Base-by-base conservation (phyloP, 2,113 vertebrate species). In the Mesoclemmys tuberculata region DNA sequence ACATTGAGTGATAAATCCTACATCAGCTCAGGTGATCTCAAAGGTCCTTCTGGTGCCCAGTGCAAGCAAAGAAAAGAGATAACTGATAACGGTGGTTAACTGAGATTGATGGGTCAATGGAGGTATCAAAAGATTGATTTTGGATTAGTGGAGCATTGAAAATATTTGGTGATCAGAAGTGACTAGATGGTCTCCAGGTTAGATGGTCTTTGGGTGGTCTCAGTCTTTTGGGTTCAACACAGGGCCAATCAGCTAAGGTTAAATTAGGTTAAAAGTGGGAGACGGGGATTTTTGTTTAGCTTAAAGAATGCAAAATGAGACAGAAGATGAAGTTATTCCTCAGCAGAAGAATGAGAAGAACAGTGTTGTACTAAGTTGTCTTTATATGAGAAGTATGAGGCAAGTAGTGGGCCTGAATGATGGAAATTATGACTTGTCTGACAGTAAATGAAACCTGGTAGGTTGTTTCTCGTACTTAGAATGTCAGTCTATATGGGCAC, bases 21-120 rank as follows among this genome's bases (percentile, higher is more conserved):
- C 22, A 2, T 92, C 5, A 35, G 10, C 54, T 61, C 81, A 84
- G 81, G 64, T 52, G 48, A 91, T 80, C 38, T 86, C 83, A 0
- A 2, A 91, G 83, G 89, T 88, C 38, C 58, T 90, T 93, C 82
- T 81, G 87, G 79, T 85, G 54, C 41, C 90, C 64, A 5, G 48
- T 90, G 87, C 75, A 94, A 87, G 84, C 21, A 90, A 93, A 94
- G 55, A 96, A 85, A 92, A 56, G 51, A 80, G 81, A 94, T 85
- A 29, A 56, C 9, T 85, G 77, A 75, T 92, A 82, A 89, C 18
- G 78, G 35, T 92, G 87, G n/a, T n/a, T n/a, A n/a, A n/a, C n/a
- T n/a, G n/a, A 52, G 61, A 29, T 22, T 3, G 38, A 74, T 22
- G n/a, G 49, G 27, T 18, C 31, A 35, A 61, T 38, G 21, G 2